Base-by-base conservation (phyloP, 2,113 vertebrate species). In the Mesocricetus auratus region DNA sequence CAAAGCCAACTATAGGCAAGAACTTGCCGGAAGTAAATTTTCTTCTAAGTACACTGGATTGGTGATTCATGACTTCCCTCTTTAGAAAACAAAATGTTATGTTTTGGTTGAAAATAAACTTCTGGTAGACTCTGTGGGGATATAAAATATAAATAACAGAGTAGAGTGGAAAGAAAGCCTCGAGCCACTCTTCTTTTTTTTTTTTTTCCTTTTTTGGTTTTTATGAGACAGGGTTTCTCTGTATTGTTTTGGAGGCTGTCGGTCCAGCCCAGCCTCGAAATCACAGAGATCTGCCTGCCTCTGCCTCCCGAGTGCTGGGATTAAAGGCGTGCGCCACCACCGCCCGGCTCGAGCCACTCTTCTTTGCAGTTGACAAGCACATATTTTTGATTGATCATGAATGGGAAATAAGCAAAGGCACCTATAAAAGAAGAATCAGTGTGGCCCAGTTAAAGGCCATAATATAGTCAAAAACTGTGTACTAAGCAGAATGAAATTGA, bases 31-130 rank as follows among this genome's bases (percentile, higher is more conserved):
- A 89, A 91, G 91, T 92, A 64, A 86, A 39, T 90, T 96, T 95
- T 95, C 45, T 91, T 94, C 64, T 91, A 92, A 96, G 50, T 94
- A 94, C 92, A 33, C n/a, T 92, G 45, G 95, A 91, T 91, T 93
- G 95, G 21, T 89, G 96, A 97, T 91, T 95, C 45, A 94, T 78
- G 47, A 45, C 56, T 73, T 95, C 81, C 31, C 45, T 74, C 78
- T 92, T 56, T 78, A 7, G 56, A 58, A 58, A 94, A 94, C n/a
- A 89, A 91, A 91, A 92, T 93, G 24, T 75, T 56, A 90, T 69
- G 31, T 64, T 95, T 94, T 79, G 15, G 17, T 69, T 92, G n/a
- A 96, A 96, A 94, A 66, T 90, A 97, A 85, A 90, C 16, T 92
- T 86, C 86, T 95, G 22, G 69, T 66, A 75, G 60, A 5, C 81